These are phyloP conservation scores for Scaptomyza hsui DNA, from an alignment of 1,140 invertebrate genomes.

Conservation along the genomic window DNA sequence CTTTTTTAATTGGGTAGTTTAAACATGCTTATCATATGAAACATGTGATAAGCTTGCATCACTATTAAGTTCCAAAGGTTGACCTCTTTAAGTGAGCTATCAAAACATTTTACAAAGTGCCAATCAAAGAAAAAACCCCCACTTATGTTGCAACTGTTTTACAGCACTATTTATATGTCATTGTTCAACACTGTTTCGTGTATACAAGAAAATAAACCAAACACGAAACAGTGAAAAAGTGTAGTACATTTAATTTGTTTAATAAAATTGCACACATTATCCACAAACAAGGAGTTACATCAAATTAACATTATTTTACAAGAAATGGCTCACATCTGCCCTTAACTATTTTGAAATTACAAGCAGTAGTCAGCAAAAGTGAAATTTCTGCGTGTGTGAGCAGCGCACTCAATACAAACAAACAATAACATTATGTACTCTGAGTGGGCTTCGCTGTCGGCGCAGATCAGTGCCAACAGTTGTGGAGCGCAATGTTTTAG, in stretches of 20 bases:
- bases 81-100: no score
- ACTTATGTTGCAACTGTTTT: neutral
- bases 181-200: neutral
- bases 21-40: neutral
- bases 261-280: neutral
- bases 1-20: neutral
- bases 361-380: conserved; percentile 1
- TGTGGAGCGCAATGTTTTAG: conserved; percentile 88
- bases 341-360: neutral
- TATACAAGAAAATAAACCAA: conserved; percentile 8
- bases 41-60: neutral
- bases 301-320: neutral
- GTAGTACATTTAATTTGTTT: neutral
- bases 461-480: conserved; percentile 88
- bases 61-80: no score
- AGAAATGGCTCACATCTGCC: neutral
- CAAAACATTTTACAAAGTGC: no score
- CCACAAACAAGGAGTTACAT: neutral
- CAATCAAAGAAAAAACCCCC: neutral
- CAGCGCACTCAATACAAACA: neutral
- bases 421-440: conserved; percentile 89
- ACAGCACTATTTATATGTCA: conserved; percentile 3
- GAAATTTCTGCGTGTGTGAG: conserved; percentile 1
- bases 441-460: conserved; percentile 92
- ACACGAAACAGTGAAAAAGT: neutral